Evolutionary conservation across 2,888 invertebrate species (phyloP), one percentile per base, ranked within the genome.

Genomic region (Ophioninae sp.): DNA sequence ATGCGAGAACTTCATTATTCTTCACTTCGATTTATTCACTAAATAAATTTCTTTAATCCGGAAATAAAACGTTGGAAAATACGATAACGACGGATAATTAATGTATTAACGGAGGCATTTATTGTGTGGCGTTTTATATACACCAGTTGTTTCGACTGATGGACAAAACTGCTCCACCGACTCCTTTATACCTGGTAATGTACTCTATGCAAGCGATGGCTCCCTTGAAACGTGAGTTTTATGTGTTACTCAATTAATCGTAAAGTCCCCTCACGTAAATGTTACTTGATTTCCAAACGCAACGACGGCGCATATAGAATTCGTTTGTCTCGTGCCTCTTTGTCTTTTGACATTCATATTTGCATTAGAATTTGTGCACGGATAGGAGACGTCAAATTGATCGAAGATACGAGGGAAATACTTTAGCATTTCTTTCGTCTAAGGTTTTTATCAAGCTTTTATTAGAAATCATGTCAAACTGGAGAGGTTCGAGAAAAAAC

Each of bases 181-280:
- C 85, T 85, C 85, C 87, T 91, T 90, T 90, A 90, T 91, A 91
- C 67, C 86, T 73, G 59, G 68, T 77, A 84, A 78, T 70, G 64
- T 75, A 57, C 80, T 86, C 87, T 81, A 83, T 74, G 77, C 73
- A 70, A 73, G 61, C 73, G 88, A 89, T 84, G 79, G 65, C 76
- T 82, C 86, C 83, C 86, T 87, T 85, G 86, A 89, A 88, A 87
- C 87, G 87, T 88, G 87, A 87, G 78, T 87, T 87, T 86, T 80
- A 84, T 87, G 87, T 64, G 39, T 91, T 91, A 85, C 89, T 79
- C 85, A 91, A 91, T 83, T 57, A 72, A 86, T 88, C 89, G 73
- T 70, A 39, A 59, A 90, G 75, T 85, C 89, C 57, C 10, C 13
- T 72, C 90, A 90, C 90, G 90, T 87, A 88, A 79, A 73, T 82